Base-by-base conservation (phyloP, 2,888 invertebrate genomes). In the Plagiodera versicolora region DNA sequence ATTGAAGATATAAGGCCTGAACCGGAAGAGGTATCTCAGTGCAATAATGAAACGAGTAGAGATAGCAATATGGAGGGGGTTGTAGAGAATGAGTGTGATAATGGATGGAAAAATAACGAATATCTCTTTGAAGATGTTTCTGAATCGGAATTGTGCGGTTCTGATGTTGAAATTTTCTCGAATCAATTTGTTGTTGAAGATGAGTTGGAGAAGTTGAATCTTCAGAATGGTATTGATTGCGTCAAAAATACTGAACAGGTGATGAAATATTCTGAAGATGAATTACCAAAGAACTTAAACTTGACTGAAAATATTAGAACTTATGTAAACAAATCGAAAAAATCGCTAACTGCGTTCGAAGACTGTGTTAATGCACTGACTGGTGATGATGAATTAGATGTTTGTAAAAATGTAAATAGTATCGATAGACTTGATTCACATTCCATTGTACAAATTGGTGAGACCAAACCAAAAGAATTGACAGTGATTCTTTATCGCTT, bases 331-430 rank as follows among this genome's bases (percentile, higher is more conserved):
- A 63, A 64, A 57, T 61, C 59, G 49, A 61, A 52, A 45, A 64
- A 56, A 48, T 60, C 57, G 48, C 60, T 55, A 56, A 60, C 52
- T 59, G 58, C 59, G 59, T 60, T 53, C 56, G 61, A 67, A 68
- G 66, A 68, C 68, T 67, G 68, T 63, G 53, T 65, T 63, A 63
- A 63, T 60, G 60, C 53, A 49, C 59, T 64, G 50, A 56, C 49
- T 50, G 62, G 59, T 57, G 64, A 57, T 53, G 62, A 63, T 63
- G 57, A 57, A 60, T 63, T 65, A 62, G 58, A 62, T 58, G 60
- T 61, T 56, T 63, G 65, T 66, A 68, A 65, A 68, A 65, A 68
- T 66, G 68, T 68, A 68, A 65, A 66, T 68, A 67, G 46, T 63
- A 58, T 50, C 58, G 48, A 55, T 65, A 62, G 59, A 58, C 58